Conservation (phyloP, 1,140 invertebrate genomes). For the Solen grandis region DNA sequence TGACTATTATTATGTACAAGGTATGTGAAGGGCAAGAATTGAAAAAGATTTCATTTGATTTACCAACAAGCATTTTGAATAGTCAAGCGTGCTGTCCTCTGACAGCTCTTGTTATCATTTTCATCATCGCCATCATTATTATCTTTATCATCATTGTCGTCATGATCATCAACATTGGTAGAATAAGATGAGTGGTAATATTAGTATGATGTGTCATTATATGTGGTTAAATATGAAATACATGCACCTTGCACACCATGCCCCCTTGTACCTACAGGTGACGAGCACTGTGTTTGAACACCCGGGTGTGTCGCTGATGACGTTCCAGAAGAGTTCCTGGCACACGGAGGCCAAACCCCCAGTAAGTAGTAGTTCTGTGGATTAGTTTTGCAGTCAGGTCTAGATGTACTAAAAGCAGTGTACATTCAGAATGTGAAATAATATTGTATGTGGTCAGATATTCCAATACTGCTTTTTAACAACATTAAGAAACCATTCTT, state of each 20-base stretch:
- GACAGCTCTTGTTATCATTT: too few relatives aligned
- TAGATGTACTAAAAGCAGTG: background rate
- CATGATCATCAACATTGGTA: background rate
- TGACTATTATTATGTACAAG: too few relatives aligned
- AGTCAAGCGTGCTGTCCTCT: too few relatives aligned
- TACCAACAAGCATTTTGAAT: too few relatives aligned
- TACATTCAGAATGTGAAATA: background rate
- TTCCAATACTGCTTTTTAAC: too few relatives aligned
- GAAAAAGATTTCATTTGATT: too few relatives aligned
- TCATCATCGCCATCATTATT: too few relatives aligned
- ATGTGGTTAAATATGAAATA: background rate
- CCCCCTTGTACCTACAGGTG: too few relatives aligned
- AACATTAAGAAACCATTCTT: too few relatives aligned
- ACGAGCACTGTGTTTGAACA: conserved; percentile 54
- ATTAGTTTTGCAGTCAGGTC: too few relatives aligned
- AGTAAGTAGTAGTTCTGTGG: conserved; percentile 59
- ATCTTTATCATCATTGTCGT: too few relatives aligned
- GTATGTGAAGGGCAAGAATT: too few relatives aligned
- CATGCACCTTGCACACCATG: background rate
- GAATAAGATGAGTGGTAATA: background rate
- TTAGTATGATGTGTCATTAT: background rate
- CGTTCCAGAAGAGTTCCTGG: conserved; percentile 77
- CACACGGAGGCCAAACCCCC: conserved; percentile 76
- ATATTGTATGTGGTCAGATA: background rate
- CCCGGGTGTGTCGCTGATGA: conserved; percentile 70